Percentiles rank a stretch among this genome's conserved stretches.
Evolutionary conservation across 2,797 vertebrate genomes (phyloP).

Genomic region (Rhinatrema bivittatum): DNA sequence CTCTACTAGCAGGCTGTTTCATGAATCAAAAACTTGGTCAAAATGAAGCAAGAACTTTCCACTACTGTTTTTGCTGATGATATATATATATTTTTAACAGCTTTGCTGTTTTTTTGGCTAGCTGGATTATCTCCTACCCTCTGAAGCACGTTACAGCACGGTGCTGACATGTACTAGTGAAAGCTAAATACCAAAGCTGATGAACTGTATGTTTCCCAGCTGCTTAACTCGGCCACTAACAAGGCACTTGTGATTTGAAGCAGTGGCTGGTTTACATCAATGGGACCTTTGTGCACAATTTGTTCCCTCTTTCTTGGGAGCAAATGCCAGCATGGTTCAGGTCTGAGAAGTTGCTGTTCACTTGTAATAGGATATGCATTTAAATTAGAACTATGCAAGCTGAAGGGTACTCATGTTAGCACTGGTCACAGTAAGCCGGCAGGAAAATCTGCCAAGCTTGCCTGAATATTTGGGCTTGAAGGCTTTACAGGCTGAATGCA

Average conservation of each 20-base stretch:
- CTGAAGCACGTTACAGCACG: background rate
- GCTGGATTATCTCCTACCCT: too few relatives aligned
- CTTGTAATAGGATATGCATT: slow-evolving; percentile 33
- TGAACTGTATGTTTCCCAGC: background rate
- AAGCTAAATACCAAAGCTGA: background rate
- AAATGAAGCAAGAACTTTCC: too few relatives aligned
- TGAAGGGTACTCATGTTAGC: slow-evolving; percentile 14
- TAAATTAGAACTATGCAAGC: slow-evolving; percentile 23
- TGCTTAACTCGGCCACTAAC: background rate
- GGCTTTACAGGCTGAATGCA: background rate
- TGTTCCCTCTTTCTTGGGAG: slow-evolving; percentile 27
- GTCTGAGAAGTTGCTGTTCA: slow-evolving; percentile 34
- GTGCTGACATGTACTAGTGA: background rate
- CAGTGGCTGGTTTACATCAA: slow-evolving; percentile 20
- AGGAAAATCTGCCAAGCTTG: slow-evolving; percentile 18
- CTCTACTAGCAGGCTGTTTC: too few relatives aligned
- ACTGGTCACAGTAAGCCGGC: slow-evolving; percentile 14
- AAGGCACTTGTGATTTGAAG: slow-evolving; percentile 14
- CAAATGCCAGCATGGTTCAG: slow-evolving; percentile 22
- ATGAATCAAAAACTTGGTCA: too few relatives aligned
- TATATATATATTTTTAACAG: too few relatives aligned
- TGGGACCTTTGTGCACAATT: slow-evolving; percentile 21
- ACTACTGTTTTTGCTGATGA: too few relatives aligned
- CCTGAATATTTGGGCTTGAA: slow-evolving; percentile 4
- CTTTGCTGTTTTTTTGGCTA: too few relatives aligned